Percentiles rank a stretch among this genome's conserved stretches.
These are phyloP conservation scores for Chloropsis hardwickii DNA, from an alignment of 2,113 vertebrate genomes.

Conservation along the genomic window DNA sequence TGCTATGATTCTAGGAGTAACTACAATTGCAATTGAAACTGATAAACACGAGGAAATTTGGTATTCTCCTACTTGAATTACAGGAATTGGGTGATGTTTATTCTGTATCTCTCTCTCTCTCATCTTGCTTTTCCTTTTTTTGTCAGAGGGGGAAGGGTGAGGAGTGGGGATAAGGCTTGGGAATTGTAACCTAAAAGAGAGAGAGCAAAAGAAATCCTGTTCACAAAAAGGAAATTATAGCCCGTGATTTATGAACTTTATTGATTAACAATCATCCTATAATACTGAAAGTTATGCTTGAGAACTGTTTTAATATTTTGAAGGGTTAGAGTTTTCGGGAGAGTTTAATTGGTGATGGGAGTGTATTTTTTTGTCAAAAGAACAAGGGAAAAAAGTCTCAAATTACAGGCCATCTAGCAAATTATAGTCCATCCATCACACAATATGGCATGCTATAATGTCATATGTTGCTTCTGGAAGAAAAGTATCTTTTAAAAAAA, in stretches of 20 bases:
- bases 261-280: background rate
- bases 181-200: background rate
- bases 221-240: background rate
- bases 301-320: background rate
- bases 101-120: background rate
- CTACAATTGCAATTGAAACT: background rate
- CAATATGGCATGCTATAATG: background rate
- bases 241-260: background rate
- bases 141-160: background rate
- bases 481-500: background rate
- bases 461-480: background rate
- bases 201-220: background rate
- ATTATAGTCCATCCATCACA: background rate
- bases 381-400: background rate
- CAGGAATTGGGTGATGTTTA: background rate
- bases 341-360: background rate
- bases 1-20: background rate
- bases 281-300: background rate
- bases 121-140: background rate
- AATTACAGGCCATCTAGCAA: background rate
- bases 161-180: background rate
- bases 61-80: background rate
- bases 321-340: background rate
- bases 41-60: background rate
- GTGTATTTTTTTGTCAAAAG: background rate